These are phyloP conservation scores for Andricus grossulariae DNA, from an alignment of 1,140 invertebrate species.

Conservation along the genomic window DNA sequence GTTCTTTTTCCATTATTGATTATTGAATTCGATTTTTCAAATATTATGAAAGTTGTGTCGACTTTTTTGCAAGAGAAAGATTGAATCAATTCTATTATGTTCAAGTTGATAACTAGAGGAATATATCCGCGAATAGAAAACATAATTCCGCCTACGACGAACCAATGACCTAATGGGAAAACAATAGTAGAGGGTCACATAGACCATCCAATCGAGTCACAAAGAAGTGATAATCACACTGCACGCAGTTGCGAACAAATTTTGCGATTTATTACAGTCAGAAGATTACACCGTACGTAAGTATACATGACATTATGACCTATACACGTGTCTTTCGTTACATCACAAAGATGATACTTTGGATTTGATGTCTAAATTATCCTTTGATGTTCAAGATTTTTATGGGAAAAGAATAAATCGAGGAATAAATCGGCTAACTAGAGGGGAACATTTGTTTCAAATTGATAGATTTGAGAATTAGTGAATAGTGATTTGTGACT, in stretches of 20 bases:
- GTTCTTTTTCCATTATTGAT: too few species aligned
- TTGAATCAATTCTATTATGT: too few species aligned
- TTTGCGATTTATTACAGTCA: conserved; percentile 12
- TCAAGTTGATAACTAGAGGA: too few species aligned
- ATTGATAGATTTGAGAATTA: too few species aligned
- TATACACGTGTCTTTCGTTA: conserved; percentile 19
- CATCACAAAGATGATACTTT: not conserved
- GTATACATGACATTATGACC: not conserved
- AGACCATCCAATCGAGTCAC: not conserved
- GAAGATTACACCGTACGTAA: not conserved
- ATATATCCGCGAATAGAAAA: not conserved
- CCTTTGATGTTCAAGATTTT: not conserved
- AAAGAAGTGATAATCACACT: conserved; percentile 14
- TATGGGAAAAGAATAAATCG: too few species aligned
- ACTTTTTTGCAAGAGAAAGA: too few species aligned
- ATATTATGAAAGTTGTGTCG: too few species aligned
- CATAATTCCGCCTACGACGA: not conserved
- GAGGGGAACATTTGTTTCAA: too few species aligned
- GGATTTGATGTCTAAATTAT: not conserved
- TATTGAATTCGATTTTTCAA: too few species aligned
- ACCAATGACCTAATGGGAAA: conserved; percentile 7
- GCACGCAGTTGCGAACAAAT: conserved; percentile 3
- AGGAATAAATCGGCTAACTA: too few species aligned
- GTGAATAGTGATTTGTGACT: too few species aligned
- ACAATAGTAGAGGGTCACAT: conserved; percentile 15